Evolutionary conservation across 2,888 invertebrate genomes (phyloP), one percentile per base, ranked within the genome.

Genomic region (Trissolcus brochymenae): DNA sequence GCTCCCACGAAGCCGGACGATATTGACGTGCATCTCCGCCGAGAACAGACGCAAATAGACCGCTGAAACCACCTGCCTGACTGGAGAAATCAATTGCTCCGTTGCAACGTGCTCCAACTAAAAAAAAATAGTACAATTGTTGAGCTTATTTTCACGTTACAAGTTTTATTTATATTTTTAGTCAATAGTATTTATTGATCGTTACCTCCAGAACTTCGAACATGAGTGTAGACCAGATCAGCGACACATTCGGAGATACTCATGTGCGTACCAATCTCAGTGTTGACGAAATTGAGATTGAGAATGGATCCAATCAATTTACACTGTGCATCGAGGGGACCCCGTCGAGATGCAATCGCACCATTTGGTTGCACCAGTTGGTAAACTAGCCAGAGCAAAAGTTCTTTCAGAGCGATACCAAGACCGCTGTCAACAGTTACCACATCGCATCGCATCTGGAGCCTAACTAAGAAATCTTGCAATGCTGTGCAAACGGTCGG

Each of bases 321-420:
- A 85, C 93, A 94, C 85, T 95, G 93, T 62, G 95, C 93, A 92
- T 95, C 93, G 84, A 96, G 89, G 75, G 95, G 94, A 77, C 93
- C 92, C 84, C 93, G 91, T 82, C 92, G 90, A 56, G 92, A 92
- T 83, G 92, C 90, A 79, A 95, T 88, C 17, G 92, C 91, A 62
- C 93, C 93, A 79, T 91, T 91, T 74, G 94, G 93, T 86, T 93
- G 92, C 68, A 95, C 92, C 82, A 96, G 89, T 81, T 94, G 93
- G 83, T 93, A 92, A 41, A 94, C 92, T 1, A 95, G 92, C 85
- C 92, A 92, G 79, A 96, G 89, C 71, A 95, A 89, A 43, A 93
- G 90, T 73, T 93, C 92, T 82, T 94, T 94, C 72, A 94, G 87
- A 41, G 90, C 87, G 78, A 90, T 91, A 13, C 92, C 92, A n/a